Evolutionary conservation across 2,113 vertebrate species (phyloP), one percentile per base, ranked within the genome.

Genomic region (Strix uralensis): DNA sequence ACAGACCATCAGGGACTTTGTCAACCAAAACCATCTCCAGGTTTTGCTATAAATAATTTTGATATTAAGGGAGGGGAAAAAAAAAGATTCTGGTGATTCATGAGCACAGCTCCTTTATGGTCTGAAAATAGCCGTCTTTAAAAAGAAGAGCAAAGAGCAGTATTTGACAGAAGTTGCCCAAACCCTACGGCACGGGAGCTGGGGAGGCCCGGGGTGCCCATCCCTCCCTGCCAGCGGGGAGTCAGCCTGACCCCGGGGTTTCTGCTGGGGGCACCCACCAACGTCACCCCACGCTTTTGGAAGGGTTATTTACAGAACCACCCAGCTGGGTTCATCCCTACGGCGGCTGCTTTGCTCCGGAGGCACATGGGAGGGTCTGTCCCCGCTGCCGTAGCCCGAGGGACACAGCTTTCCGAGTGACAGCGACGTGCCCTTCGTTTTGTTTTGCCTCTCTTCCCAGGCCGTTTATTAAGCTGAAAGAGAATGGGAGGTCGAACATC

Each of bases 401-500:
- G 80, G 71, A 23, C 65, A 0, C 4, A 1, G 6, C 18, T 30
- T 22, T 49, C 85, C 6, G 2, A 12, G 84, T 47, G 78, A 65
- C 80, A 57, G 8, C 62, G 38, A 0, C 6, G 2, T 36, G 61
- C 49, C 36, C 77, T 67, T 30, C 13, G 5, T 32, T 84, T 29
- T 30, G 27, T 55, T 49, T 81, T 10, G 1, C 75, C 49, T 77
- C 62, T 19, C 38, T 88, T 65, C 21, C 57, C 79, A 99, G 99
- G 97, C 98, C 97, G 1, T 98, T 98, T 46, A 85, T 98, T 11
- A 99, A 98, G 94, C 97, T 99, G 97, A 99, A 99, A 97, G 99
- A 99, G 95, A 99, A 98, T 1, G 98, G 98, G 78, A 98, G 98
- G 15, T 97, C 98, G 6, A 99, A 99, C 98, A 99, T 99, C 88